These are phyloP conservation scores for Drosophila neocordata DNA, from an alignment of 1,140 invertebrate genomes.

Conservation along the genomic window DNA sequence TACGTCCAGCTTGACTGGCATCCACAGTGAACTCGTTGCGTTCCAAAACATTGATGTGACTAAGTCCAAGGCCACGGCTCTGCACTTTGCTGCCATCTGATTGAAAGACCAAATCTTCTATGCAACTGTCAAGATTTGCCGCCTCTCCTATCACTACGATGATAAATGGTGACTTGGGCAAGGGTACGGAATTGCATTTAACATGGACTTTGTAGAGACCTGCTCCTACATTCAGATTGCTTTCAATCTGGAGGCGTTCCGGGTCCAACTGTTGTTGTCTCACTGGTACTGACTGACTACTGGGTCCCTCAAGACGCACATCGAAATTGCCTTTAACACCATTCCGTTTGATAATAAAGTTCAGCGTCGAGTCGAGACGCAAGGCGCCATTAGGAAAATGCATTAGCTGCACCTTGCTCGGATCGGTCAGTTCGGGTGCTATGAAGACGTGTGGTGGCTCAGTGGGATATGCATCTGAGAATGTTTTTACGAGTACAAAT, in stretches of 20 bases:
- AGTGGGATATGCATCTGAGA: slow-evolving; percentile 72
- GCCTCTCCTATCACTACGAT: slow-evolving; percentile 88
- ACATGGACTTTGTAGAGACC: slow-evolving; percentile 95
- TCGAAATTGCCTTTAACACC: slow-evolving; percentile 80
- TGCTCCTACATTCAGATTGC: slow-evolving; percentile 91
- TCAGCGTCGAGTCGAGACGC: slow-evolving; percentile 52
- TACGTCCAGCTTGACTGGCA: slow-evolving; percentile 90
- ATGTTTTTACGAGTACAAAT: not conserved
- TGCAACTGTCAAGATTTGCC: slow-evolving; percentile 75
- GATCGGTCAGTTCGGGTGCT: slow-evolving; percentile 75
- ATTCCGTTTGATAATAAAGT: slow-evolving; percentile 72
- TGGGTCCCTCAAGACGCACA: slow-evolving; percentile 71
- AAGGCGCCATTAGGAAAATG: slow-evolving; percentile 77
- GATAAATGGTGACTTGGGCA: slow-evolving; percentile 92
- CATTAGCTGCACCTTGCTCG: slow-evolving; percentile 68
- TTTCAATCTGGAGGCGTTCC: slow-evolving; percentile 91
- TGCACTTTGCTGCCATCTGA: slow-evolving; percentile 92
- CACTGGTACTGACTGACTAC: slow-evolving; percentile 51
- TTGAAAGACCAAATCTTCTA: slow-evolving; percentile 83
- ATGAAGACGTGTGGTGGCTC: slow-evolving; percentile 66
- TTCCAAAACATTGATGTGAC: slow-evolving; percentile 91
- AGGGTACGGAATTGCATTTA: slow-evolving; percentile 94
- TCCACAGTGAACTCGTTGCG: slow-evolving; percentile 93
- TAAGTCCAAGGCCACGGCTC: slow-evolving; percentile 92
- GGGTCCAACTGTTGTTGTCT: slow-evolving; percentile 87